These are phyloP conservation scores for Sepioteuthis lessoniana DNA, from an alignment of 2,888 invertebrate species.

Conservation along the genomic window DNA sequence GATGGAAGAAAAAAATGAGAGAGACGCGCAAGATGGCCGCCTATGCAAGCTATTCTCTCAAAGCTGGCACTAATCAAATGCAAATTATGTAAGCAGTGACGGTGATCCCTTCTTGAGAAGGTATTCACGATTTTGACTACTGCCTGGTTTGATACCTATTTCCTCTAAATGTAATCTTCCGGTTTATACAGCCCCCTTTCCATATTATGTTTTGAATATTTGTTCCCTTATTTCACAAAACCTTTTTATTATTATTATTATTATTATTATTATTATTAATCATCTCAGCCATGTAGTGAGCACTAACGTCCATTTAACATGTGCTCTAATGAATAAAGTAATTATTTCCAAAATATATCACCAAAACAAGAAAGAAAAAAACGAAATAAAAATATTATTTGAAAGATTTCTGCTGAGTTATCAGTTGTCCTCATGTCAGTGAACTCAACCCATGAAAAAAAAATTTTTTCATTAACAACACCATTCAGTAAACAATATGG, in stretches of 20 bases:
- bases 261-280: too few relatives aligned
- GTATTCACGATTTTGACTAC: neutral
- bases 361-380: neutral
- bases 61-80: neutral
- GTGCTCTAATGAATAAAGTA: neutral
- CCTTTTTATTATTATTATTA: too few relatives aligned
- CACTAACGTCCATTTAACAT: neutral
- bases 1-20: neutral
- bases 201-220: neutral
- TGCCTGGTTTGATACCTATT: constrained; percentile 7
- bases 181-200: neutral
- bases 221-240: neutral
- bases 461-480: too few relatives aligned
- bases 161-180: neutral
- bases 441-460: too few relatives aligned
- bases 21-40: neutral
- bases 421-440: neutral
- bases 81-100: neutral
- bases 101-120: neutral
- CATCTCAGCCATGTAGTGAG: neutral
- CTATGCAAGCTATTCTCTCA: neutral
- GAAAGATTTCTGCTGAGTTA: neutral
- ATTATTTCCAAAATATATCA: neutral
- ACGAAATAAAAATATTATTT: neutral
- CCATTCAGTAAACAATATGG: too few relatives aligned